phyloP scores from a whole-genome alignment of 2,888 invertebrate species.

The Cenopis cana region DNA sequence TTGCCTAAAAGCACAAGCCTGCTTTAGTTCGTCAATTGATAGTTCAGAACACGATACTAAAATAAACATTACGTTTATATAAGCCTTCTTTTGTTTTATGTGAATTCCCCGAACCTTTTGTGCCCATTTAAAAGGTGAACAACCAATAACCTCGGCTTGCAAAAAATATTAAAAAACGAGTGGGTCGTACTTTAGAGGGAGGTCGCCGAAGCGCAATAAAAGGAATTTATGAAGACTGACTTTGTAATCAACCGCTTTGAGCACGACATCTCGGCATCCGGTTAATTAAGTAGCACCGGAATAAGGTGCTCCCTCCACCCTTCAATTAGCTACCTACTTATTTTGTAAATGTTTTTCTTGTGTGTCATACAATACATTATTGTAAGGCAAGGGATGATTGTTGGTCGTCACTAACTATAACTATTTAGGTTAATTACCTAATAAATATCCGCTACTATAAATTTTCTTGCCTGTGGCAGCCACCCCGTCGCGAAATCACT shows the following conservation, averaged over 20 bases:
- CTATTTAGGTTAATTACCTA: no score
- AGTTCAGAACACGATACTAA: neutral
- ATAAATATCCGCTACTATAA: no score
- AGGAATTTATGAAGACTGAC: conserved; percentile 44
- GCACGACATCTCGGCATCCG: conserved; percentile 35
- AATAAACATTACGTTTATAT: conserved; percentile 12
- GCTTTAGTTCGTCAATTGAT: neutral
- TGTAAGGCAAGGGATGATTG: neutral
- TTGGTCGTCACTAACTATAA: neutral
- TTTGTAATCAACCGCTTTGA: conserved; percentile 45
- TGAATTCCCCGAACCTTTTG: neutral
- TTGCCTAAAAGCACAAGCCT: neutral
- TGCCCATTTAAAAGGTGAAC: neutral
- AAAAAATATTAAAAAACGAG: conserved; percentile 2
- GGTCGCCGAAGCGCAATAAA: conserved; percentile 37
- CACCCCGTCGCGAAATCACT: no score
- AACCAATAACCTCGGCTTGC: neutral
- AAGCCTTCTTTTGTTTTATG: conserved; percentile 5
- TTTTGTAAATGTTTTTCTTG: no score
- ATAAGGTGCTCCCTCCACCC: conserved; percentile 10
- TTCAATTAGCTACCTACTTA: neutral
- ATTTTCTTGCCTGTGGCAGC: no score
- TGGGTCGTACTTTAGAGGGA: conserved; percentile 36
- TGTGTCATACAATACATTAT: no score
- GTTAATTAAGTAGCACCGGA: conserved; percentile 26